These are phyloP conservation scores for Aporophyla lueneburgensis DNA, from an alignment of 2,888 invertebrate species.

Conservation along the genomic window DNA sequence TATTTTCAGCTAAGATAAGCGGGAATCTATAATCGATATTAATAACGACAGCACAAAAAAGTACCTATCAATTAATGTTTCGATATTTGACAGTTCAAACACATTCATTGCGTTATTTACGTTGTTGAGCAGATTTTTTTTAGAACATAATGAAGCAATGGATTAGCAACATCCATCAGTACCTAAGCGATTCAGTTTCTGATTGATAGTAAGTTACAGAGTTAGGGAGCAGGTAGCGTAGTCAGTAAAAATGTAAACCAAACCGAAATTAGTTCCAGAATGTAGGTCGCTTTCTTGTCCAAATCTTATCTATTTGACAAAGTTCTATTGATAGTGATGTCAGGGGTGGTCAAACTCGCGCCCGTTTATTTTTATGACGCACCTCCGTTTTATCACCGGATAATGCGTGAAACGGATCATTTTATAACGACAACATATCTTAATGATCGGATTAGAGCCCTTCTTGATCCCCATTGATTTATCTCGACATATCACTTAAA, in stretches of 20 bases:
- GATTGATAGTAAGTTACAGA: no score
- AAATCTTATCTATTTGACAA: conserved; percentile 47
- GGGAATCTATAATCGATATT: not conserved
- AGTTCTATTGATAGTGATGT: conserved; percentile 54
- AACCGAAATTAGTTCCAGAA: conserved; percentile 8
- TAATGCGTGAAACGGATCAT: conserved; percentile 86
- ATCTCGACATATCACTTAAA: conserved; percentile 74
- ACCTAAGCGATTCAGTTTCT: no score
- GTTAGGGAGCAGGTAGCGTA: not conserved
- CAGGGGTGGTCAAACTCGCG: conserved; percentile 80
- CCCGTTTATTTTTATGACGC: conserved; percentile 77
- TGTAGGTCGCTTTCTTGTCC: not conserved
- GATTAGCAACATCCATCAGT: no score
- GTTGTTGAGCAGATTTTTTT: no score
- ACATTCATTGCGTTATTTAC: no score
- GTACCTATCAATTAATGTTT: no score
- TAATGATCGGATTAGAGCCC: conserved; percentile 83
- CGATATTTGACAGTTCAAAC: no score
- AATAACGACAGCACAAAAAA: not conserved
- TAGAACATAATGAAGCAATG: no score
- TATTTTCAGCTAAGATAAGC: not conserved
- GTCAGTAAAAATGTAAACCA: not conserved
- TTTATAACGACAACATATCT: conserved; percentile 83
- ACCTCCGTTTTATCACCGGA: conserved; percentile 80
- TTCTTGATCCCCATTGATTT: conserved; percentile 86